Base-by-base conservation (phyloP, 2,797 vertebrate species). In the Tiaroga cobitis region DNA sequence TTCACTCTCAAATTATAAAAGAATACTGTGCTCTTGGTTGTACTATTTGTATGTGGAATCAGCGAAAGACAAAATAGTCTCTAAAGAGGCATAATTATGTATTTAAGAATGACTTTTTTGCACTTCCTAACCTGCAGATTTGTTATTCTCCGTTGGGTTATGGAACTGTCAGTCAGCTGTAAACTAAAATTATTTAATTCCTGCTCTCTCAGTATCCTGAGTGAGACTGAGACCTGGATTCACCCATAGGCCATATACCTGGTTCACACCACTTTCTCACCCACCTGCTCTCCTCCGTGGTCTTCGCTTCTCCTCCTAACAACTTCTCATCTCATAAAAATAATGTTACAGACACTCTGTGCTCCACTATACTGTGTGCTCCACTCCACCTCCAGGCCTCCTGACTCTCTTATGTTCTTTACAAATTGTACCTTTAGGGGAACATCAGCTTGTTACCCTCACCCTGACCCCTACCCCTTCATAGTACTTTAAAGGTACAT, bases 261-360 rank as follows among this genome's bases (percentile, higher is more conserved):
- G 54, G 68, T 61, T 41, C 54, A 24, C 26, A 43, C 13, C 3
- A 5, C 26, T 74, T 26, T 75, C 81, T 32, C 26, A 82, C 26
- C 81, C 26, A 32, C 26, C 51, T 43, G 19, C 51, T 72, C 61
- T 73, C n/a, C 51, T 82, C 16, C 0, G 8, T 63, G 34, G 24
- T 24, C 54, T 67, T 75, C 4, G 0, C 32, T 51, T 68, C 43
- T 51, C 11, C 43, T 83, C 18, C 32, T 15, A 65, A 67, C 59
- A 41, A 49, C 69, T 74, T n/a, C 41, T 74, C 15, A 65, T 29
- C 16, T 39, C 24, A 65, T 49, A 21, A 39, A 65, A 75, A 75
- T 75, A 75, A 83, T 65, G 41, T 41, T n/a, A 75, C 39, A 65
- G 41, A 67, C 21, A 75, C 26, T 51, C 21, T 65, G 15, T 74